phyloP scores from a whole-genome alignment of 2,113 vertebrate species.

The Pelodiscus sinensis region DNA sequence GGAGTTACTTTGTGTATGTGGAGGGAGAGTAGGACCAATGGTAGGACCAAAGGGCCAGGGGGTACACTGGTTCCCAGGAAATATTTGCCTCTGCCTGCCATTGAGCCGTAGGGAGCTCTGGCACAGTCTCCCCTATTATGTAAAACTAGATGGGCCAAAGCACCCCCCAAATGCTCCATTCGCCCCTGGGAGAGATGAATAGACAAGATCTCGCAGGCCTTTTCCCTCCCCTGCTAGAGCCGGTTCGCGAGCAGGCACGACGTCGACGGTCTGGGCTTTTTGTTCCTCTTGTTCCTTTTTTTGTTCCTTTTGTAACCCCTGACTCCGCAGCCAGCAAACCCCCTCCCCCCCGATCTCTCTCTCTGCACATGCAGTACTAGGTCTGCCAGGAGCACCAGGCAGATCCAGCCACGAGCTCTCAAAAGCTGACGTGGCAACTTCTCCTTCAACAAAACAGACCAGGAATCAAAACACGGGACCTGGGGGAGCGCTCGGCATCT shows the following conservation, averaged over 20 bases:
- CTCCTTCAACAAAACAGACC: slow-evolving; percentile 14
- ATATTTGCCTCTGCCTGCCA: neutral
- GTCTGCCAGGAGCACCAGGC: neutral
- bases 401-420: neutral
- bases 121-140: neutral
- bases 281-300: too few relatives aligned
- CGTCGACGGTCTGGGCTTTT: rapidly evolving
- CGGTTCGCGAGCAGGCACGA: neutral
- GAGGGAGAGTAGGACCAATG: neutral
- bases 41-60: too few relatives aligned
- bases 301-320: too few relatives aligned
- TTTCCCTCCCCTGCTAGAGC: neutral
- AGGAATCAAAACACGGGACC: slow-evolving; percentile 25
- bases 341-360: neutral
- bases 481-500: slow-evolving; percentile 15
- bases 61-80: neutral
- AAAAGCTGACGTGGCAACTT: neutral
- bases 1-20: neutral
- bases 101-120: neutral
- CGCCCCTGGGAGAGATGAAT: neutral
- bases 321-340: neutral
- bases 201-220: neutral
- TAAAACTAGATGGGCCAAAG: neutral
- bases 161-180: neutral
- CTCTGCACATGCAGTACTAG: neutral